Evolutionary conservation across 2,888 invertebrate species (phyloP), one percentile per base, ranked within the genome.

Genomic region (Mesorhabditis spiculigera): DNA sequence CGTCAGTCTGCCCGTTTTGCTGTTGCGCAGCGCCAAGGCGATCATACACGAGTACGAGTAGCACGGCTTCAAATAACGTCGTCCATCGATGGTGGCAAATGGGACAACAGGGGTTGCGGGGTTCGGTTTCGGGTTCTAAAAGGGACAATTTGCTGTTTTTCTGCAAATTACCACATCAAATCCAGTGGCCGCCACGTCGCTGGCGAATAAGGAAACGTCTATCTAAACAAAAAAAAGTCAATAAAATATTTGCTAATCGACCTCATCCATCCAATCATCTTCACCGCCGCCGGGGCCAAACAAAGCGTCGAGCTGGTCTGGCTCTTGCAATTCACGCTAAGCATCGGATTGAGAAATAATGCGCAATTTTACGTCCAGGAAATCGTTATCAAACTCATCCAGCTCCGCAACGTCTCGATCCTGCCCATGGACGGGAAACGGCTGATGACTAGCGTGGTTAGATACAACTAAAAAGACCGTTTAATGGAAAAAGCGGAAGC

Each of bases 41-140:
- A 97, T 97, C 77, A 97, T 90, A 88, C 96, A 97, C 72, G 95
- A 95, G 87, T 97, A 97, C 13, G 96, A 96, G 88, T 95, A 97
- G 4, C 94, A 93, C 5, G 97, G 97, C 87, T 97, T 97, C 0
- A 95, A 95, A 85, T 91, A 95, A 8, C 43, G 28, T 13, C 10
- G 16, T 43, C 42, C 64, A 5, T 16, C 28, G 28, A 28, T 28
- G 28, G 28, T 28, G 28, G 28, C 28, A 28, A 28, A 28, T 28
- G 28, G 28, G 28, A 28, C 28, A 28, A 3, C 28, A 28, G 28
- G 28, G 1, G 28, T 28, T 28, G 28, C 28, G 28, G 28, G 28
- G 28, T 28, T 28, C 28, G 28, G 28, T 28, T 28, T 28, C 28
- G 28, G 28, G 28, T 28, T 28, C 28, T 28, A 28, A 28, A 28